Evolutionary conservation across 2,888 invertebrate species (phyloP).

Genomic region (Augochlorella aurata): DNA sequence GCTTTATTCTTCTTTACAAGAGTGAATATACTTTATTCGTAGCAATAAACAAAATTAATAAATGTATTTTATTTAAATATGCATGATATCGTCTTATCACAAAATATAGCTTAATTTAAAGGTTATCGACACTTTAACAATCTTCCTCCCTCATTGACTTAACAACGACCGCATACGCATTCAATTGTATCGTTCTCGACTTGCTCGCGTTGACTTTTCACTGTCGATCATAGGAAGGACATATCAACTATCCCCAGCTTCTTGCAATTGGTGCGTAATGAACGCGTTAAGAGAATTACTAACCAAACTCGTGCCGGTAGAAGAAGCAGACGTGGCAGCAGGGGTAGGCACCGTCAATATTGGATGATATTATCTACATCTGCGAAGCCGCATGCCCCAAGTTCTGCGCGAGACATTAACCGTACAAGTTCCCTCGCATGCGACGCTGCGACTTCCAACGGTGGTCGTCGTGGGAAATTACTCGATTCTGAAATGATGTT

Average conservation of each 20-base stretch:
- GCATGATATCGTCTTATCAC: conserved; percentile 40
- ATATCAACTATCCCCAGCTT: conserved; percentile 52
- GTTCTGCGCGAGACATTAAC: conserved; percentile 93
- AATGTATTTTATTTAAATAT: conserved; percentile 37
- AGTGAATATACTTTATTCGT: conserved; percentile 41
- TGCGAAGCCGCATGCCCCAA: conserved; percentile 97
- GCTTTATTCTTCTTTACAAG: conserved; percentile 40
- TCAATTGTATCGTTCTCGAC: conserved; percentile 6
- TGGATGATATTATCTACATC: conserved; percentile 92
- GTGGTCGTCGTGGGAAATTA: conserved; percentile 94
- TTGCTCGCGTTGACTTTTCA: conserved; percentile 10
- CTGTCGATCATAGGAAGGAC: conserved; percentile 22
- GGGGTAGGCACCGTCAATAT: conserved; percentile 84
- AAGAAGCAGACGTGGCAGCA: conserved; percentile 80
- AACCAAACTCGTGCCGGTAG: conserved; percentile 79
- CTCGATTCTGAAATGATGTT: conserved; percentile 87
- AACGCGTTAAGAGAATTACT: conserved; percentile 62
- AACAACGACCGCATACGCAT: conserved; percentile 24
- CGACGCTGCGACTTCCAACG: conserved; percentile 95
- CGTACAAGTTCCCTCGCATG: conserved; percentile 95
- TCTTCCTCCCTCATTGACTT: conserved; percentile 19
- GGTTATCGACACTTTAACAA: conserved; percentile 25
- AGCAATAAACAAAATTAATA: conserved; percentile 45
- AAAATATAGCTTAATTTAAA: conserved; percentile 44
- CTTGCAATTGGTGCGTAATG: conserved; percentile 41